phyloP scores from a whole-genome alignment of 2,113 vertebrate genomes.

The Catharus minimus region DNA sequence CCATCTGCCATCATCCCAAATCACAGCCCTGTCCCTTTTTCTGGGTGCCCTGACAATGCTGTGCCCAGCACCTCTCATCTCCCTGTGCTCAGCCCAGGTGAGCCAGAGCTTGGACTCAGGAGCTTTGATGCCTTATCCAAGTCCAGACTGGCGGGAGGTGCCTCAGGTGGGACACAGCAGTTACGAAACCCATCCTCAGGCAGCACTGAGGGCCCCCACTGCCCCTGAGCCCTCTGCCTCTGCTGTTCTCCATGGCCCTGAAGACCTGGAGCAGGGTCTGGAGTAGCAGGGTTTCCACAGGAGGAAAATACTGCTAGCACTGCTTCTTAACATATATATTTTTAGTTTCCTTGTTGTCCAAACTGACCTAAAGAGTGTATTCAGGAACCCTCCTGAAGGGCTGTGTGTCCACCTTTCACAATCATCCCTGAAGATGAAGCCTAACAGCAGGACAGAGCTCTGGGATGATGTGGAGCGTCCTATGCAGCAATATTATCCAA shows the following conservation, averaged over 20 bases:
- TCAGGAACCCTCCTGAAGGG: not conserved
- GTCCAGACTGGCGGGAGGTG: not conserved
- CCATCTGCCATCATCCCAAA: rapidly evolving
- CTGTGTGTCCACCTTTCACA: not conserved
- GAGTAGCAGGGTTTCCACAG: not conserved
- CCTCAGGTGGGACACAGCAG: not conserved
- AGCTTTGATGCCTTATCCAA: not conserved
- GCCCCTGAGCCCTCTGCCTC: not conserved
- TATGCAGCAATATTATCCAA: not conserved
- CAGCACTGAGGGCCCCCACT: rapidly evolving
- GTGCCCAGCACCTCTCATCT: not conserved
- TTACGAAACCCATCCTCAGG: not conserved
- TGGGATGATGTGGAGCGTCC: not conserved
- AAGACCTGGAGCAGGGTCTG: not conserved
- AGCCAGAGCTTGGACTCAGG: not conserved
- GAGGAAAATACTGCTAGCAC: not conserved
- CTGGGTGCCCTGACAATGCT: not conserved
- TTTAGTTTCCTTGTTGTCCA: not conserved
- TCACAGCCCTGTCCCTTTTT: not conserved
- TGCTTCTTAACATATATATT: not conserved
- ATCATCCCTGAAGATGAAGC: not conserved
- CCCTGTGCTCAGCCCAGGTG: not conserved
- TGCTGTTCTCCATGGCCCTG: not conserved
- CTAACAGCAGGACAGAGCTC: not conserved
- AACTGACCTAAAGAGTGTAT: not conserved